Evolutionary conservation across 2,888 invertebrate species (phyloP).

Genomic region (Timema podura): DNA sequence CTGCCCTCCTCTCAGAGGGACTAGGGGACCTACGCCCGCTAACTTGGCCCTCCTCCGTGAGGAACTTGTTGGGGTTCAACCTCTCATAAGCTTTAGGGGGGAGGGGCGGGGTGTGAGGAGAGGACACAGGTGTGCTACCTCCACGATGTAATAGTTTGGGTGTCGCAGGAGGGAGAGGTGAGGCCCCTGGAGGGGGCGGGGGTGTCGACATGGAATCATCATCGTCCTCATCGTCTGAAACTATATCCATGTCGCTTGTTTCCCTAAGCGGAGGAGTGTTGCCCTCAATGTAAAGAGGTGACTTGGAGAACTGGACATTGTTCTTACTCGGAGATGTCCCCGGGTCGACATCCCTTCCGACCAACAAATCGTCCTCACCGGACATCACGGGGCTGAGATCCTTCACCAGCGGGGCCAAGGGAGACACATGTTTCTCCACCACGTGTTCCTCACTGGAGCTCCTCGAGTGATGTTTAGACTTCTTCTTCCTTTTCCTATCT

Average conservation of each 20-base stretch:
- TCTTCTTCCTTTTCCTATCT: slow-evolving; percentile 60
- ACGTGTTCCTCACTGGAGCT: slow-evolving; percentile 43
- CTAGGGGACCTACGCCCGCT: slow-evolving; percentile 30
- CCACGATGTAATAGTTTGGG: slow-evolving; percentile 10
- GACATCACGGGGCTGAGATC: background rate
- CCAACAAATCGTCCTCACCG: slow-evolving; percentile 9
- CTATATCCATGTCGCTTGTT: slow-evolving; percentile 27
- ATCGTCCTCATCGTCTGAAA: slow-evolving; percentile 21
- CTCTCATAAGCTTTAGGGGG: slow-evolving; percentile 54
- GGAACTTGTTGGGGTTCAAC: slow-evolving; percentile 48
- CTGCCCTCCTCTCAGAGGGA: slow-evolving; percentile 18
- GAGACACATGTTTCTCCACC: background rate
- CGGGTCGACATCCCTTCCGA: slow-evolving; percentile 19
- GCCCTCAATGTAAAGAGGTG: slow-evolving; percentile 18
- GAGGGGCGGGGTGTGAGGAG: slow-evolving; percentile 66
- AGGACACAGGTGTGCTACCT: slow-evolving; percentile 43
- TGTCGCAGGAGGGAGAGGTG: background rate
- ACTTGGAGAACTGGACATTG: slow-evolving; percentile 20
- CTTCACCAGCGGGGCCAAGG: slow-evolving; percentile 2
- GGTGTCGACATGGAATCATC: slow-evolving; percentile 1
- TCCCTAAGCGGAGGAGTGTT: slow-evolving; percentile 18
- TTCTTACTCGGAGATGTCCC: slow-evolving; percentile 12
- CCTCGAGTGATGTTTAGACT: slow-evolving; percentile 47
- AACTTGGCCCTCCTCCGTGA: slow-evolving; percentile 41
- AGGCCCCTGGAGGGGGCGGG: slow-evolving; percentile 16